Percentiles rank a stretch among this genome's conserved stretches.
Conservation (phyloP, 2,888 invertebrate genomes). For the Pheosia gnoma region DNA sequence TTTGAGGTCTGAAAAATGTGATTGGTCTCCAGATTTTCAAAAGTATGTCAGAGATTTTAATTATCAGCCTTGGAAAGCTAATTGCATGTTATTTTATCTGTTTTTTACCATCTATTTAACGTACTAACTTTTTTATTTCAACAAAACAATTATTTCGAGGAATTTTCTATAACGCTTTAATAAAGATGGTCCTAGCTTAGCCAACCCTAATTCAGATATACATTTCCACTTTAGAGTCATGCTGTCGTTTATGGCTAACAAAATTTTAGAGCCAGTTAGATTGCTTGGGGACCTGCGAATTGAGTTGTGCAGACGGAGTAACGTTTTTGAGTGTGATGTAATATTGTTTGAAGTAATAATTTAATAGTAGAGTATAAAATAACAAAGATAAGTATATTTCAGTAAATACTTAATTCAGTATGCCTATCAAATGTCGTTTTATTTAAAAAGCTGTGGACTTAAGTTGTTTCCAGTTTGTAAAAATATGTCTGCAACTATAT, state of each 20-base stretch:
- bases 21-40: too few relatives aligned
- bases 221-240: slow-evolving; percentile 14
- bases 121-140: background rate
- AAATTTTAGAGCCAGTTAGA: slow-evolving; percentile 38
- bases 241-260: slow-evolving; percentile 29
- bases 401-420: background rate
- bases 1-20: too few relatives aligned
- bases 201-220: slow-evolving; percentile 17
- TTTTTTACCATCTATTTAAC: too few relatives aligned
- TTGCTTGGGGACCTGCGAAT: slow-evolving; percentile 37
- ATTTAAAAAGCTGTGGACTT: too few relatives aligned
- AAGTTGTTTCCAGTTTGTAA: too few relatives aligned
- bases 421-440: too few relatives aligned
- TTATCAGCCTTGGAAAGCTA: too few relatives aligned
- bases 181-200: background rate
- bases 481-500: too few relatives aligned
- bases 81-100: too few relatives aligned
- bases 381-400: background rate
- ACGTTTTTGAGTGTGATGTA: slow-evolving; percentile 23
- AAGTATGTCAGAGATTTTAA: too few relatives aligned
- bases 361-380: background rate
- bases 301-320: slow-evolving; percentile 21
- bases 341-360: slow-evolving; percentile 6
- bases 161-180: too few relatives aligned
- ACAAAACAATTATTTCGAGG: background rate